These are phyloP conservation scores for Bagarius yarrelli DNA, from an alignment of 2,113 vertebrate species.

Conservation along the genomic window DNA sequence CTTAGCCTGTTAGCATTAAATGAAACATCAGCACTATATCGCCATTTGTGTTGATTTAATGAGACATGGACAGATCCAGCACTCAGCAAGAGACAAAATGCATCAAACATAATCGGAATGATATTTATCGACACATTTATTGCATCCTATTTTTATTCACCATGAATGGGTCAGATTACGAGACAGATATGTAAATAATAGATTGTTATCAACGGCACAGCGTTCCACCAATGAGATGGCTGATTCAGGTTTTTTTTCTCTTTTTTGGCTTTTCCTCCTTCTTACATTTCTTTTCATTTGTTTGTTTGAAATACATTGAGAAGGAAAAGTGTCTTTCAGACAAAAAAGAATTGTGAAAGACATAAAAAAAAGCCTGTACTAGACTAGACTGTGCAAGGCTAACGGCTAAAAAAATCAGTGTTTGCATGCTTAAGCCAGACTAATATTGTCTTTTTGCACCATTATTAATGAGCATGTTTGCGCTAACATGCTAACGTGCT, in stretches of 20 bases:
- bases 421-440: slow-evolving; percentile 2
- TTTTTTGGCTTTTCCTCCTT: neutral
- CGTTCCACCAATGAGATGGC: slow-evolving; percentile 40
- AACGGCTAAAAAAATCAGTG: neutral
- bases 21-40: slow-evolving; percentile 25
- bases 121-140: slow-evolving; percentile 1
- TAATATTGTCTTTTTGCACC: neutral
- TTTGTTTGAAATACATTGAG: slow-evolving; percentile 29
- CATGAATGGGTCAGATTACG: slow-evolving; percentile 33
- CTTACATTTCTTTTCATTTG: slow-evolving; percentile 9
- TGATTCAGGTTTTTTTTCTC: neutral
- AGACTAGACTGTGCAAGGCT: neutral
- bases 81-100: neutral
- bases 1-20: slow-evolving; percentile 31
- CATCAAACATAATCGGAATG: neutral
- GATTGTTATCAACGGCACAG: neutral
- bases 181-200: slow-evolving; percentile 33
- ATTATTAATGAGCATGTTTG: neutral
- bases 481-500: neutral
- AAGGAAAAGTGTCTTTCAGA: slow-evolving; percentile 21
- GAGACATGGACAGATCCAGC: slow-evolving; percentile 23
- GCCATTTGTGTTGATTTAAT: slow-evolving; percentile 27
- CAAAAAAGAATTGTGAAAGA: slow-evolving; percentile 15
- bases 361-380: slow-evolving; percentile 41
- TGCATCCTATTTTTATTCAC: neutral